phyloP scores from a whole-genome alignment of 2,797 vertebrate species.

The Lophotriccus pileatus region DNA sequence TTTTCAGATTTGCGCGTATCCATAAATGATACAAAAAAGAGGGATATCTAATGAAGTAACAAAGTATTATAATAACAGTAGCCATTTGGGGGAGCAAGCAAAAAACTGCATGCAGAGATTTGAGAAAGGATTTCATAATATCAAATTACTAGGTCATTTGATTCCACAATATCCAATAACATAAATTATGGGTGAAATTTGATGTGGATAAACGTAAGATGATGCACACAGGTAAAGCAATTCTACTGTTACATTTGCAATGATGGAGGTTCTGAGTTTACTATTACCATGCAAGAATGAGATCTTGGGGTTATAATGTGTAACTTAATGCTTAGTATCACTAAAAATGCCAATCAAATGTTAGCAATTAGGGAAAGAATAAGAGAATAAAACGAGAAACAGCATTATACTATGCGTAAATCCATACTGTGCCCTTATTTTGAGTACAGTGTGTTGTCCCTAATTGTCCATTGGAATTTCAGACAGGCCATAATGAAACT shows the following conservation, averaged over 20 bases:
- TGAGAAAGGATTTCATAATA: neutral
- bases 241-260: neutral
- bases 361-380: neutral
- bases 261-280: neutral
- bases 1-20: neutral
- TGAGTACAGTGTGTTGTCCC: neutral
- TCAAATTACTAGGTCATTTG: neutral
- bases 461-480: neutral
- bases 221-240: neutral
- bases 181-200: constrained; percentile 9
- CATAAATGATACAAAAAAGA: neutral
- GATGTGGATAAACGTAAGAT: neutral
- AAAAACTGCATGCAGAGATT: neutral
- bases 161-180: neutral
- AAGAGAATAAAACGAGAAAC: neutral
- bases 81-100: neutral
- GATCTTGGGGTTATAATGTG: neutral
- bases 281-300: neutral
- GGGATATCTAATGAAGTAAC: neutral
- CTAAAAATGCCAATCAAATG: neutral
- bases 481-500: neutral
- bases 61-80: neutral
- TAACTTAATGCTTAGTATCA: neutral
- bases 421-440: neutral
- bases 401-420: neutral